Conservation (phyloP, 1,140 invertebrate genomes). For the Bradynema listronoti region DNA sequence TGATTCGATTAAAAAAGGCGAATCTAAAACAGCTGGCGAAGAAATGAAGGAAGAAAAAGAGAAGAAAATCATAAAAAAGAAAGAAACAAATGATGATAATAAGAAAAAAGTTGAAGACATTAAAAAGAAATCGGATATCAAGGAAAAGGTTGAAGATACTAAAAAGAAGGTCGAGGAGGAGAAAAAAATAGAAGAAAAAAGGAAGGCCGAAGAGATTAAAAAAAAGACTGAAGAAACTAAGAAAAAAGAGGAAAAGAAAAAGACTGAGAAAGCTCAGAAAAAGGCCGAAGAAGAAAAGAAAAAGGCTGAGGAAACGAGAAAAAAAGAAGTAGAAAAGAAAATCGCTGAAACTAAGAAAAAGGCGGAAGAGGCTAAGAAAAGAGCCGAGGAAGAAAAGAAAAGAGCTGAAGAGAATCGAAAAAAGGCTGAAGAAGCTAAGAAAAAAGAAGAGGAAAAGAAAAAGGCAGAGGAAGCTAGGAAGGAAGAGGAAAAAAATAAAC, state of each 20-base stretch:
- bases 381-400: slow-evolving; percentile 10
- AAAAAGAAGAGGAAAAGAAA: slow-evolving; percentile 9
- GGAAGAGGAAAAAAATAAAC: slow-evolving; percentile 8
- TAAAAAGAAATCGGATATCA: slow-evolving; percentile 10
- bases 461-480: slow-evolving; percentile 13
- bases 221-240: neutral
- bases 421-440: slow-evolving; percentile 12
- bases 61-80: neutral
- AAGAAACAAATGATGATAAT: neutral
- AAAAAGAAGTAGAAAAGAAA: slow-evolving; percentile 15
- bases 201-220: neutral
- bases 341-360: slow-evolving; percentile 22
- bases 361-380: slow-evolving; percentile 7
- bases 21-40: neutral
- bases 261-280: neutral
- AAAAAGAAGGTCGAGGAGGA: neutral
- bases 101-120: neutral
- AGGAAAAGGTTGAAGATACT: slow-evolving; percentile 9
- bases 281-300: neutral
- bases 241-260: slow-evolving; percentile 4
- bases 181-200: neutral
- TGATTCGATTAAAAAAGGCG: neutral
- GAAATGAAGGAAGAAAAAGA: slow-evolving; percentile 16
- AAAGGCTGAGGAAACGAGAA: slow-evolving; percentile 17
- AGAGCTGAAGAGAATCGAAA: too few species aligned